Evolutionary conservation across 2,797 vertebrate genomes (phyloP).

Genomic region (Danio aesculapii): DNA sequence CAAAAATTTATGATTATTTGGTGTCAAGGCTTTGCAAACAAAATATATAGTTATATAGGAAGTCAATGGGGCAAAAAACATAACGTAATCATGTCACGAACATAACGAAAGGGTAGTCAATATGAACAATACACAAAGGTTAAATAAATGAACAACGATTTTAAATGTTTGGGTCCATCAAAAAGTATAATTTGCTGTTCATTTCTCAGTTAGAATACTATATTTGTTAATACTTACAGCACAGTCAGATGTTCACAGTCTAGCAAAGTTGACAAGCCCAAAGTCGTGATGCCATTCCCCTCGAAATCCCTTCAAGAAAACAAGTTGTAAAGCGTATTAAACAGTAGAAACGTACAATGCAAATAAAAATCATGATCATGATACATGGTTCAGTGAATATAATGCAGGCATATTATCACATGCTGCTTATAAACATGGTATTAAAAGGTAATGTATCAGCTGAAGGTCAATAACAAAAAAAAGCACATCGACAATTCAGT

Average conservation of each 20-base stretch:
- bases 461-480: neutral
- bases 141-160: too few species aligned
- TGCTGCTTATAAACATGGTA: neutral
- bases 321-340: neutral
- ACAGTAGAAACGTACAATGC: neutral
- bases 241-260: slow-evolving; percentile 67
- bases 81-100: too few species aligned
- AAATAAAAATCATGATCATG: neutral
- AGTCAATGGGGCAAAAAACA: too few species aligned
- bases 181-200: neutral
- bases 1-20: too few species aligned
- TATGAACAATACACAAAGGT: too few species aligned
- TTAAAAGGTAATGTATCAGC: neutral
- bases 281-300: slow-evolving; percentile 67
- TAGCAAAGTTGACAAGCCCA: slow-evolving; percentile 70
- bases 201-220: neutral
- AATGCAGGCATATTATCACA: neutral
- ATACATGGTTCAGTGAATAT: neutral
- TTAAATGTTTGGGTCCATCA: neutral
- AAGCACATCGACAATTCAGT: neutral
- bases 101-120: too few species aligned
- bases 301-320: slow-evolving; percentile 71
- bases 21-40: too few species aligned
- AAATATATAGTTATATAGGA: too few species aligned
- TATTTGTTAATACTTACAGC: slow-evolving; percentile 70